Percentiles rank a stretch among this genome's conserved stretches.
Conservation (phyloP, 53 echinoderm and acorn worm species). For the Antedon mediterranea region DNA sequence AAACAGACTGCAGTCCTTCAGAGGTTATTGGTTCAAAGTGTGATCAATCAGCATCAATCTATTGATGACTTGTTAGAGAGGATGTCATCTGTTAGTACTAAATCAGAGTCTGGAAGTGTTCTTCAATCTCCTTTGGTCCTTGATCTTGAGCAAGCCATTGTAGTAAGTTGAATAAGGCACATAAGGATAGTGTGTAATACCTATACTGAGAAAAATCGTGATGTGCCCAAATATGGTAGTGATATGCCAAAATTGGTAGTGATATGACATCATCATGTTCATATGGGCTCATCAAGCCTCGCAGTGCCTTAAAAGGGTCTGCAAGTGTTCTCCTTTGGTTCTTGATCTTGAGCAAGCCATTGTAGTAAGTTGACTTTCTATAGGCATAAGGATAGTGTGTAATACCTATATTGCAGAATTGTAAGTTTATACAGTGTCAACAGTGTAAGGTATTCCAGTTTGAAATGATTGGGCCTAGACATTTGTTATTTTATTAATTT, state of each 20-base stretch:
- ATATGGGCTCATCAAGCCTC: too few species aligned
- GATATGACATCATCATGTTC: too few species aligned
- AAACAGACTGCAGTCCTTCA: conserved; percentile 66
- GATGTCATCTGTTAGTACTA: conserved; percentile 12
- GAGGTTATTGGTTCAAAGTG: conserved; percentile 73
- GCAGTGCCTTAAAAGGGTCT: conserved; percentile 23
- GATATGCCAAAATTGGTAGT: too few species aligned
- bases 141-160: conserved; percentile 62
- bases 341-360: conserved; percentile 65
- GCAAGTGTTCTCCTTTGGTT: conserved; percentile 23
- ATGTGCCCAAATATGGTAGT: too few species aligned
- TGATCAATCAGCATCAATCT: conserved; percentile 63
- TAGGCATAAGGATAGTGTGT: too few species aligned
- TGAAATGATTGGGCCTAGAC: too few species aligned
- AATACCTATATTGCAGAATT: too few species aligned
- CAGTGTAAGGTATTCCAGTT: too few species aligned
- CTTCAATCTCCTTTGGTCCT: conserved; percentile 22
- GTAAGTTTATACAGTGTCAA: too few species aligned
- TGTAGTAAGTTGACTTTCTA: conserved; percentile 40
- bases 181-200: too few species aligned
- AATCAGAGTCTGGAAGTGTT: conserved; percentile 19
- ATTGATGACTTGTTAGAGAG: conserved; percentile 8
- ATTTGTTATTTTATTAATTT: too few species aligned
- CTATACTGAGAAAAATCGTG: too few species aligned
- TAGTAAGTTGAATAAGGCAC: conserved; percentile 37